Evolutionary conservation across 2,888 invertebrate species (phyloP).

Genomic region (Diploptera punctata): DNA sequence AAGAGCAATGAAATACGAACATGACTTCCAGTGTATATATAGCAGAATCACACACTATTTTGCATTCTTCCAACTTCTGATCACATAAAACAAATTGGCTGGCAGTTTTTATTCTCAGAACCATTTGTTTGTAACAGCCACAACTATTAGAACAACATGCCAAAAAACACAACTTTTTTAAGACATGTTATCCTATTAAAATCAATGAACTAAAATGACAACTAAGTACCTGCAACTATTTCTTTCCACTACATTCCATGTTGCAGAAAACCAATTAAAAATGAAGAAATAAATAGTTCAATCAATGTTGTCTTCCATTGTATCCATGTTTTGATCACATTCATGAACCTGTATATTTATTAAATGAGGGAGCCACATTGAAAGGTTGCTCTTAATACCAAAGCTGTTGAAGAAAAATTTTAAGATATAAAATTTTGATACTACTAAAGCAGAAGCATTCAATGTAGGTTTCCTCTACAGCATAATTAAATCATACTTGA

Average conservation of each 20-base stretch:
- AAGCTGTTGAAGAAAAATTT: too few species aligned
- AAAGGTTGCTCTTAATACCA: too few species aligned
- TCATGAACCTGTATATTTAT: background rate
- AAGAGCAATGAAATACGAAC: background rate
- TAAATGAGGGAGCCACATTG: conserved; percentile 6
- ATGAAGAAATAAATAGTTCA: background rate
- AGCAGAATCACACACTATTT: too few species aligned
- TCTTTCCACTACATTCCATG: background rate
- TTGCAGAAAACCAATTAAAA: background rate
- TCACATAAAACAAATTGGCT: background rate
- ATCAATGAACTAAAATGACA: background rate
- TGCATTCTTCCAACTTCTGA: background rate
- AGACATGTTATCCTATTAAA: background rate
- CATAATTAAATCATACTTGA: too few species aligned
- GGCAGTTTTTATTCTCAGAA: background rate
- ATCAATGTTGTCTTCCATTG: background rate
- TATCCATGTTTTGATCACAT: conserved; percentile 2
- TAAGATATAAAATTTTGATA: too few species aligned
- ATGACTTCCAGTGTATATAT: too few species aligned
- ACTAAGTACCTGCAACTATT: background rate
- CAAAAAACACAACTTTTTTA: background rate
- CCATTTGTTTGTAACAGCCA: background rate
- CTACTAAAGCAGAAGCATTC: too few species aligned
- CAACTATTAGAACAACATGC: background rate
- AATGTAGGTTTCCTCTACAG: too few species aligned